Conservation (phyloP, 2,113 vertebrate genomes). For the Callopanchax toddi region DNA sequence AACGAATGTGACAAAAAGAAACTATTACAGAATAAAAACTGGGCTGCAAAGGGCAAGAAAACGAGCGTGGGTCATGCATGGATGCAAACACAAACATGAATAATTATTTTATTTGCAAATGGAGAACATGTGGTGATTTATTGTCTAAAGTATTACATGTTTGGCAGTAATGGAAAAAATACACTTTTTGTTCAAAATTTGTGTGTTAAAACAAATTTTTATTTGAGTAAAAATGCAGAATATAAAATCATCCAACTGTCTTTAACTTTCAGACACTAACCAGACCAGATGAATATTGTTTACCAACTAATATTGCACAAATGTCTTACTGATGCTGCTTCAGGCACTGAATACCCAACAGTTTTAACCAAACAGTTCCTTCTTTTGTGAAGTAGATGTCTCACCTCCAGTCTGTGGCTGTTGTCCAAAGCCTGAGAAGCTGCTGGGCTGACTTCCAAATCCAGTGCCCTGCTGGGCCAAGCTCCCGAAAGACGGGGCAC, state of each 20-base stretch:
- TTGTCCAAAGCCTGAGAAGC: constrained; percentile 89
- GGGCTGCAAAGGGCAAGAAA: neutral
- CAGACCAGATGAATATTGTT: neutral
- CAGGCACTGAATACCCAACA: no score
- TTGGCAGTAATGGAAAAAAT: no score
- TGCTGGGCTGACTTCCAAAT: constrained; percentile 83
- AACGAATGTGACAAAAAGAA: no score
- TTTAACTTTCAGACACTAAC: neutral
- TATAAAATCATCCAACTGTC: no score
- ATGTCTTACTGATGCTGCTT: no score
- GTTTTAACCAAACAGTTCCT: neutral
- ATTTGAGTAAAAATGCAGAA: no score
- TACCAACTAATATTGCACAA: neutral
- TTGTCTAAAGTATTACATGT: no score
- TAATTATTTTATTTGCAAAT: no score
- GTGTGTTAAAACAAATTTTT: no score
- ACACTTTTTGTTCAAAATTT: no score
- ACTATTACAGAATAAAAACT: neutral
- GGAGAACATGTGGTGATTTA: no score
- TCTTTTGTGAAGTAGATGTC: constrained; percentile 20
- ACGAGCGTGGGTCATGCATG: neutral
- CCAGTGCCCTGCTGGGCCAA: constrained; percentile 85
- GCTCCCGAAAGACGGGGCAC: constrained; percentile 84
- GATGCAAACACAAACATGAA: no score
- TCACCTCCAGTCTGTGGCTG: constrained; percentile 70